Evolutionary conservation across 2,888 invertebrate genomes (phyloP).

Genomic region (Galerucella calmariensis): DNA sequence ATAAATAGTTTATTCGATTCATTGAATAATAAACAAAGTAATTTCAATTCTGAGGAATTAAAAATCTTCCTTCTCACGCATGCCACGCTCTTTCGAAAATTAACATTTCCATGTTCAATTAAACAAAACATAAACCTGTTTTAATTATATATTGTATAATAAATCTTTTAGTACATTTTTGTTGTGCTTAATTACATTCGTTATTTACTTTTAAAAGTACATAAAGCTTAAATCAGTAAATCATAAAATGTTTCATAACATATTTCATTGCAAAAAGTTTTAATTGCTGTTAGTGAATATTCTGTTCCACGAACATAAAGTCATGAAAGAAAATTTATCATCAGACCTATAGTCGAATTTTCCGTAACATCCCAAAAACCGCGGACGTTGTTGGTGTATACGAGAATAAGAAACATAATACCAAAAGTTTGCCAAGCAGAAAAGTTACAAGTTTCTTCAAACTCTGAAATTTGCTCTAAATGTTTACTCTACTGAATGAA

Average conservation of each 20-base stretch:
- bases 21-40: too few species aligned
- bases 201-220: not conserved
- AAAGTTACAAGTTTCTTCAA: constrained; percentile 7
- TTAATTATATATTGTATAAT: not conserved
- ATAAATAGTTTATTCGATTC: too few species aligned
- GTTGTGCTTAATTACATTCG: not conserved
- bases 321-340: constrained; percentile 11
- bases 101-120: too few species aligned
- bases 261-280: constrained; percentile 4
- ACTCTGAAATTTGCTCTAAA: not conserved
- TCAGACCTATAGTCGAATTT: not conserved
- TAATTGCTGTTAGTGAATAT: constrained; percentile 14
- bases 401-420: not conserved
- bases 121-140: not conserved
- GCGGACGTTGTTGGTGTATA: not conserved
- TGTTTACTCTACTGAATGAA: not conserved
- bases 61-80: too few species aligned
- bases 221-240: not conserved
- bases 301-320: constrained; percentile 13
- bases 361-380: constrained; percentile 2
- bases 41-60: too few species aligned
- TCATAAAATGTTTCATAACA: constrained; percentile 6
- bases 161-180: not conserved
- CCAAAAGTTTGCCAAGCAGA: constrained; percentile 9
- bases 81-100: too few species aligned